Evolutionary conservation across 2,797 vertebrate species (phyloP).

Genomic region (Lates japonicus): DNA sequence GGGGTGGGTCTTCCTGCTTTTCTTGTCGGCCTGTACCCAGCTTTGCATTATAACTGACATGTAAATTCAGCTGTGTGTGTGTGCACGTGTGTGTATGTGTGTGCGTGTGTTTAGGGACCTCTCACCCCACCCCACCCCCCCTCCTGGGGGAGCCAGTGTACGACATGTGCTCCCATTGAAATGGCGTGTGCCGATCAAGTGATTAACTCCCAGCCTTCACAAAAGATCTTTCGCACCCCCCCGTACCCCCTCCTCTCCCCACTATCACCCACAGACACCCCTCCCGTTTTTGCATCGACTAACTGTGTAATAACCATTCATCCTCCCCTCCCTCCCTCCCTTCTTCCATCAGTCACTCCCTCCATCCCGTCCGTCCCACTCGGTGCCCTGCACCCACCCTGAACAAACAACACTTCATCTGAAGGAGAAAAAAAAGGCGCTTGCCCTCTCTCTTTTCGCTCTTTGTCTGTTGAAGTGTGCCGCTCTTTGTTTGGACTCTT

Average conservation of each 20-base stretch:
- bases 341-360: conserved; percentile 64
- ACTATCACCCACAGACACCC: conserved; percentile 66
- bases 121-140: too few relatives aligned
- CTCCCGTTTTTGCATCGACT: conserved; percentile 74
- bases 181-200: conserved; percentile 88
- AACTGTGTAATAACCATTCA: conserved; percentile 79
- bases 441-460: conserved; percentile 70
- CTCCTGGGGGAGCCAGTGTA: conserved; percentile 78
- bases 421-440: conserved; percentile 70
- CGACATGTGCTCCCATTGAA: conserved; percentile 83
- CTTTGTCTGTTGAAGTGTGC: conserved; percentile 88
- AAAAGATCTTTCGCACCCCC: conserved; percentile 80
- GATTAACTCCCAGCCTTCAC: conserved; percentile 88
- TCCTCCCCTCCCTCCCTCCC: conserved; percentile 42
- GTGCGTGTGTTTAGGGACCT: conserved; percentile 58
- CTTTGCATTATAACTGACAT: conserved; percentile 88
- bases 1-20: conserved; percentile 79
- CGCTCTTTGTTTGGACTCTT: conserved; percentile 78
- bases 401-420: conserved; percentile 82
- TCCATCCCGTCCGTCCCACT: conserved; percentile 64
- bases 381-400: conserved; percentile 82
- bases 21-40: conserved; percentile 62
- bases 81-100: conserved; percentile 44
- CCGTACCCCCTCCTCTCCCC: conserved; percentile 28
- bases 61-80: conserved; percentile 77